A percentile compares a stretch with the other conserved stretches of the same genome.
Conservation (phyloP, 1,140 invertebrate species). For the Xylocopa sonorina region DNA sequence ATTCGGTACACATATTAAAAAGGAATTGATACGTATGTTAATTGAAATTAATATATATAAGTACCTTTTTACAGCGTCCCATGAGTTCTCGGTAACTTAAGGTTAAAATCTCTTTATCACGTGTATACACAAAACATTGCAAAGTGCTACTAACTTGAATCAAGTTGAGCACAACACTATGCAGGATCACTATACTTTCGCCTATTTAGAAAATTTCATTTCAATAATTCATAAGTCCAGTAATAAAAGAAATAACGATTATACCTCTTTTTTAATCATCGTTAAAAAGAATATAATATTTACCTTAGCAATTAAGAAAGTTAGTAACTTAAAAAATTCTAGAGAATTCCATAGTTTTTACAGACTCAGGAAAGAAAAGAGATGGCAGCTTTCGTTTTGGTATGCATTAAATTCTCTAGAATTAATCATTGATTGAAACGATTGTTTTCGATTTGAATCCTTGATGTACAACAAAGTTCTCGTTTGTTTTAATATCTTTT, state of each 20-base stretch:
- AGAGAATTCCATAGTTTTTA: too few relatives aligned
- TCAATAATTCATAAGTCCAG: neutral
- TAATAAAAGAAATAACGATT: too few relatives aligned
- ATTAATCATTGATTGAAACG: too few relatives aligned
- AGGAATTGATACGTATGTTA: neutral
- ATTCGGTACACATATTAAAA: neutral
- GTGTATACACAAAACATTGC: constrained; percentile 9
- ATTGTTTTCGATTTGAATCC: too few relatives aligned
- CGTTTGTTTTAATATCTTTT: too few relatives aligned
- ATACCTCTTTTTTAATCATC: too few relatives aligned
- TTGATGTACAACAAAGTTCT: too few relatives aligned
- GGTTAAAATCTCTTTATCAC: constrained; percentile 37
- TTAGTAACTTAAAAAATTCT: too few relatives aligned
- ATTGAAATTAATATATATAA: constrained; percentile 17
- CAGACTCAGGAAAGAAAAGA: too few relatives aligned
- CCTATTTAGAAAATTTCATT: neutral
- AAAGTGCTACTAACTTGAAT: neutral
- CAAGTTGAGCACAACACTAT: constrained; percentile 8
- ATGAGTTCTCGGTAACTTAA: constrained; percentile 21
- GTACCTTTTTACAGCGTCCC: constrained; percentile 51
- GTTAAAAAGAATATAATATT: neutral
- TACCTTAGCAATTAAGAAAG: neutral
- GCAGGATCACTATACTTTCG: neutral
- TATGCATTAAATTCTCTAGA: too few relatives aligned
- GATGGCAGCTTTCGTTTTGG: too few relatives aligned